Evolutionary conservation across 1,140 invertebrate species (phyloP), one percentile per base, ranked within the genome.

Genomic region (Tetraneura akinire): DNA sequence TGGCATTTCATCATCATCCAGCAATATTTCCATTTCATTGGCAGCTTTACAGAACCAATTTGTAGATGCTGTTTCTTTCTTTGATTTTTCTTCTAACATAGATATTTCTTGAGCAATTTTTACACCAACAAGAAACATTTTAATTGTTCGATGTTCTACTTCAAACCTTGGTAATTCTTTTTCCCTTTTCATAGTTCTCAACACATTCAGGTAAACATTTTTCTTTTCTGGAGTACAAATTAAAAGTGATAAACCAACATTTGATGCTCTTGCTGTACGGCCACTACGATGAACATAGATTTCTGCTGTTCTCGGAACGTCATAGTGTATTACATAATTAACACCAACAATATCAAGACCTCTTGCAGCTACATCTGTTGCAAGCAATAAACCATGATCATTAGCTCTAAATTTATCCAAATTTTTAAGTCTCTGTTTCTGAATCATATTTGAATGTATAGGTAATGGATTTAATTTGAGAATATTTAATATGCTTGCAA

Each of bases 211-310:
- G 84, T 98, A 99, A 70, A 89, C 88, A 55, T 89, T 89, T 4
- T 92, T 88, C 85, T 99, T 97, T 5, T 90, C 88, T 0, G 96
- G 94, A 83, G 97, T 95, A 86, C 98, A 92, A 71, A 99, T 89
- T 81, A 99, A 88, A 11, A 99, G 90, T 37, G 96, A 96, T 13
- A 98, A 89, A 13, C 98, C 98, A 85, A 94, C 91, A 81, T 92
- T 92, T 74, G 89, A 89, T 13, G 95, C 96, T 80, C 98, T 88
- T 0, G 97, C 98, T 11, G 98, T 99, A 81, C 98, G 88, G 0
- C 98, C 98, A 87, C 96, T 98, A 74, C 98, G 88, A 86, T 99
- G 98, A 1, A 99, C 91, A 86, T 99, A 99, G 85, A 92, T 92
- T 88, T 99, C 97, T 45, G 94, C 93, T 21, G 96, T 98, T 83